These are phyloP conservation scores for Macrobrachium nipponense DNA, from an alignment of 1,140 invertebrate species.

Conservation along the genomic window DNA sequence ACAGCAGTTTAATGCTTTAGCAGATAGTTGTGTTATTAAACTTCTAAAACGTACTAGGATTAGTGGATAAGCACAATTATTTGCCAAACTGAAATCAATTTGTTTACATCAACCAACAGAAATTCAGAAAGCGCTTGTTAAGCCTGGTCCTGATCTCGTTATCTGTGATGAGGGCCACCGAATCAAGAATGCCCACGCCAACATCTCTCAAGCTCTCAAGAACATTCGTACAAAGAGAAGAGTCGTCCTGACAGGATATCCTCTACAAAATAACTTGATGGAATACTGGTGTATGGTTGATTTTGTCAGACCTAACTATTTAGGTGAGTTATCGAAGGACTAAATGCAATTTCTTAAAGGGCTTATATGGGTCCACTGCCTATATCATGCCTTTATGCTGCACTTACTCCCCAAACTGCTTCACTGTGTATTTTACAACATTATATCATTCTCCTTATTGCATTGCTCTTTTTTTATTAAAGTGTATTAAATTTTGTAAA, in stretches of 20 bases:
- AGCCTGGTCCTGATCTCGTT: conserved; percentile 93
- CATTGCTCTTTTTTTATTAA: no score
- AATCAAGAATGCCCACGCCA: conserved; percentile 96
- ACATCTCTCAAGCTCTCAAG: conserved; percentile 91
- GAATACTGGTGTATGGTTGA: conserved; percentile 99
- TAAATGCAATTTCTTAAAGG: no score
- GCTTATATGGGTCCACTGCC: no score
- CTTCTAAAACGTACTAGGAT: no score
- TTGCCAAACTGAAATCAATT: conserved; percentile 14
- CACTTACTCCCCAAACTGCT: no score
- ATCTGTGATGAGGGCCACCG: conserved; percentile 96
- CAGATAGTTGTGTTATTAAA: no score
- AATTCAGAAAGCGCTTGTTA: conserved; percentile 87
- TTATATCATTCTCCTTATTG: no score
- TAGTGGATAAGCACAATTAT: no score
- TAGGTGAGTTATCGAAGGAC: conserved; percentile 70
- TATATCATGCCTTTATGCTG: no score
- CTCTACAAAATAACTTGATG: conserved; percentile 94
- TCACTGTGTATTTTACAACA: no score
- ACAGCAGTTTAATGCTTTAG: no score
- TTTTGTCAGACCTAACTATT: conserved; percentile 91
- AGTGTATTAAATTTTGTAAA: no score
- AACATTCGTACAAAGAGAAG: conserved; percentile 90
- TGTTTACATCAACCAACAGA: conserved; percentile 71
- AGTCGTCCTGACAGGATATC: conserved; percentile 94